A percentile compares a stretch with the other conserved stretches of the same genome.
Evolutionary conservation across 2,113 vertebrate species (phyloP).

Genomic region (Sisor rabdophorus): DNA sequence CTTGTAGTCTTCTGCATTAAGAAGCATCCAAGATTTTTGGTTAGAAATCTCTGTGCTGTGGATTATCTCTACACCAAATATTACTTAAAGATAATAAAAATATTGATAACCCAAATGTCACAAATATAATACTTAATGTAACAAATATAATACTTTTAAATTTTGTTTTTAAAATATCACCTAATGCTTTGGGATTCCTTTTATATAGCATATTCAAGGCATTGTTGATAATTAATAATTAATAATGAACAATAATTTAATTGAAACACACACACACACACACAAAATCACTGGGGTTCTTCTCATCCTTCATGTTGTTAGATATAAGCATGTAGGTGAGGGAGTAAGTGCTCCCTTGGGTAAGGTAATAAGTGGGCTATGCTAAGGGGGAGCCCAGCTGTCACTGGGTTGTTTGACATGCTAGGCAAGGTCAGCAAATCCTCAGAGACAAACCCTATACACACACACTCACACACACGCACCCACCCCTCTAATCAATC

Average conservation of each 20-base stretch:
- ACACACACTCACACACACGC: neutral
- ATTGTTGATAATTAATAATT: neutral
- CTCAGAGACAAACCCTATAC: conserved; percentile 47
- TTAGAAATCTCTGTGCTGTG: neutral
- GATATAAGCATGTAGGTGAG: conserved; percentile 41
- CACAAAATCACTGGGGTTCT: conserved; percentile 24
- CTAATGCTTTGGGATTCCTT: neutral
- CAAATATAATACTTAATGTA: neutral
- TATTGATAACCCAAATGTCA: no score
- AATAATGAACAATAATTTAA: neutral
- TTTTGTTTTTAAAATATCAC: neutral
- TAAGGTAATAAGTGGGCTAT: conserved; percentile 67
- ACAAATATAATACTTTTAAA: neutral
- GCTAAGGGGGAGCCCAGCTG: conserved; percentile 59
- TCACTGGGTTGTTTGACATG: conserved; percentile 62
- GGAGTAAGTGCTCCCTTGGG: conserved; percentile 63
- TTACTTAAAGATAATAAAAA: neutral
- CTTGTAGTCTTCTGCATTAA: neutral
- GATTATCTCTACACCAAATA: neutral
- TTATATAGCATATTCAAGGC: neutral
- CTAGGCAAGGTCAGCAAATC: conserved; percentile 59
- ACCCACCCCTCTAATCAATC: conserved; percentile 11
- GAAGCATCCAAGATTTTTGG: neutral
- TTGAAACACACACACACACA: neutral
- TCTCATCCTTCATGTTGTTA: conserved; percentile 29